Percentiles rank a stretch among this genome's conserved stretches.
phyloP scores from a whole-genome alignment of 2,113 vertebrate genomes.

The Marmota monax region DNA sequence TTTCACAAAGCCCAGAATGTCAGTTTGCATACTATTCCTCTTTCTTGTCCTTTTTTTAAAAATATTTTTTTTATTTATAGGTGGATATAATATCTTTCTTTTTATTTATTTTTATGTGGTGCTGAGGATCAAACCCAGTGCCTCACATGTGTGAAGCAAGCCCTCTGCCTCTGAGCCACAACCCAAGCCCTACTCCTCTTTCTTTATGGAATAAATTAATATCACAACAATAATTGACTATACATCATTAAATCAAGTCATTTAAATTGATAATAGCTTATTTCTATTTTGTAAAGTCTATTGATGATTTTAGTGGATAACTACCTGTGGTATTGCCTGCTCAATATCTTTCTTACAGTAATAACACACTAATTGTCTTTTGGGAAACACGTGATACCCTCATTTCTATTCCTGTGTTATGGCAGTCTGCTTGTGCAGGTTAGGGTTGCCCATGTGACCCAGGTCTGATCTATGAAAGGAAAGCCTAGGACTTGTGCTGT shows the following conservation, averaged over 20 bases:
- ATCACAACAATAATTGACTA: not conserved
- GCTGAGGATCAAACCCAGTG: no score
- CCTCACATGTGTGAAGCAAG: no score
- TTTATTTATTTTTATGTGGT: no score
- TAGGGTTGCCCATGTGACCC: not conserved
- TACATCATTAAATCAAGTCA: not conserved
- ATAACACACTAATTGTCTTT: conserved; percentile 4
- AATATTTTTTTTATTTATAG: no score
- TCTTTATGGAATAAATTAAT: not conserved
- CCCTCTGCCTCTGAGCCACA: no score
- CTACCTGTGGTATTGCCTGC: not conserved
- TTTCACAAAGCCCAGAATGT: not conserved
- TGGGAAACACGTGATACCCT: not conserved
- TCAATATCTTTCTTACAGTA: not conserved
- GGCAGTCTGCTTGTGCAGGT: not conserved
- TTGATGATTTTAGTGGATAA: not conserved
- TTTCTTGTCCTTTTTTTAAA: no score
- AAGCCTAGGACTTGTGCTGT: not conserved
- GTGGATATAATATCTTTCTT: no score
- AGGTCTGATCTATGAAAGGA: not conserved
- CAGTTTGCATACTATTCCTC: not conserved
- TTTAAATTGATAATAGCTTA: not conserved
- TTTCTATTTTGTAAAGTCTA: not conserved
- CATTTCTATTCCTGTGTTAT: not conserved
- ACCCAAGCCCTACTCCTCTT: not conserved